Evolutionary conservation across 2,113 vertebrate species (phyloP), one percentile per base, ranked within the genome.

Genomic region (Oreocharis arfaki): DNA sequence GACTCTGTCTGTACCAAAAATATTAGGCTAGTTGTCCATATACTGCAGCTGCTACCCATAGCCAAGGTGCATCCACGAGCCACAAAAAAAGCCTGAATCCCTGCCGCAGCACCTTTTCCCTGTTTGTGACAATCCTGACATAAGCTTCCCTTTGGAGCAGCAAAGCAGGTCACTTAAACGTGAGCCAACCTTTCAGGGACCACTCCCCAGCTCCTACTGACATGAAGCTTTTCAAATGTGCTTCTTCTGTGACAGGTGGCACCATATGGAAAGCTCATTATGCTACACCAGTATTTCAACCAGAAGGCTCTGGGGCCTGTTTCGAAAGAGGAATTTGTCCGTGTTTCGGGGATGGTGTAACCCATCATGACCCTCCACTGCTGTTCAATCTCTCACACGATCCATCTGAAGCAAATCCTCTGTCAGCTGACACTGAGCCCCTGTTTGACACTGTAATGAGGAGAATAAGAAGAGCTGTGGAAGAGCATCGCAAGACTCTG

Each of bases 201-300:
- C 47, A 28, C 7, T 10, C 28, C 9, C 59, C 52, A 35, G 26
- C 13, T 81, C 77, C 35, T 64, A 41, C 39, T 32, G 44, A 27
- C 60, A 55, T 24, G 49, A 73, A 61, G 26, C 18, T 86, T 47
- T 41, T 77, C 39, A 55, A 81, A 74, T 56, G 21, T 49, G 30
- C 35, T 94, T 64, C 50, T 82, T 81, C 96, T 52, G 73, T 33
- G 63, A 59, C 95, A 99, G 99, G 98, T 91, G 97, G 98, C 67
- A 97, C 98, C 0, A 1, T 98, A 49, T 99, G 98, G 96, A 99
- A 99, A 95, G 98, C 98, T 47, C 98, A 99, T 92, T 98, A 98
- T 83, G 96, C 98, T 90, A 98, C 98, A n/a, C 98, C 98, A 24
- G 98, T 98, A 52, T 99, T 99, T 70, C 97, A 85, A 6, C 98